Evolutionary conservation across 23 tunicate species (phyloP), one percentile per base, ranked within the genome.

Genomic region (Phallusia fumigata): DNA sequence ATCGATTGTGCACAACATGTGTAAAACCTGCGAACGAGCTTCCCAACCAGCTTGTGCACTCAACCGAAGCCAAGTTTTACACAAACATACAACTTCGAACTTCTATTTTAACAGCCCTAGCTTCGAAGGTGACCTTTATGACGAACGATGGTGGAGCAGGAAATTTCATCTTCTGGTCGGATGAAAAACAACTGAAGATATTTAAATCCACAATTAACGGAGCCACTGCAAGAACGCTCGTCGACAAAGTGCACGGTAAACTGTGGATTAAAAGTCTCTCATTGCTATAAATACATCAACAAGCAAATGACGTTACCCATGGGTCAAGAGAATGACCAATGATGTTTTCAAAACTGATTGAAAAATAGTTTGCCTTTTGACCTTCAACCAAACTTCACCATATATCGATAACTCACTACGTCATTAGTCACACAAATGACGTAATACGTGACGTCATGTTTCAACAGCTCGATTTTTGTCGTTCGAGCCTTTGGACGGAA

Each of bases 391-490:
- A 40, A 10, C 10, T 5, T 3, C 5, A 40, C 10, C 8, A 40
- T 40, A 40, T 40, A 40, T 3, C 10, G 5, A 40, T 10, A 10
- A 40, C 5, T 40, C 5, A 58, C 13, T 58, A 58, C 69, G 69
- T 58, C 58, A 51, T 51, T 13, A 51, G 15, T 51, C 11, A 58
- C 26, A 58, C 28, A 8, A 58, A 2, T 58, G 69, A 58, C 69
- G 69, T 13, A 58, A 58, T 22, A 21, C 28, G 16, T 58, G 15
- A 51, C 58, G 69, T 58, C 58, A 32, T 44, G 36, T 21, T 44
- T 15, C 52, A 18, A 18, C 90, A 91, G 96, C 96, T 16, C 76
- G 53, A 64, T 82, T 86, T 79, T 82, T 93, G 79, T 83, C 91
- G 26, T 65, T 88, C 36, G 98, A 93, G 49, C 88, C 93, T 0